Conservation (phyloP, 2,888 invertebrate species). For the Endotricha flammealis region DNA sequence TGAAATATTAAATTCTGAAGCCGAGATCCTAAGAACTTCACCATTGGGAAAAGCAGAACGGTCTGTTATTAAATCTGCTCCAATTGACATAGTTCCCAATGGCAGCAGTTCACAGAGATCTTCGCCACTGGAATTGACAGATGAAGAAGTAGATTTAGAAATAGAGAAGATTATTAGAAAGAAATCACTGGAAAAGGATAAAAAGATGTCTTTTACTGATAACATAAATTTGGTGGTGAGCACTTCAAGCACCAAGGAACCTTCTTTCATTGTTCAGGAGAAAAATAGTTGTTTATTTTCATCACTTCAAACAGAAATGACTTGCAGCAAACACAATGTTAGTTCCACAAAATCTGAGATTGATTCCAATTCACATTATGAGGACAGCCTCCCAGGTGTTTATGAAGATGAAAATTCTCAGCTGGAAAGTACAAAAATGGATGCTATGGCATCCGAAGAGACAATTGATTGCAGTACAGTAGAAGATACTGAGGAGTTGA, state of each 20-base stretch:
- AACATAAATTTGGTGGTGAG: conserved; percentile 33
- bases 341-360: conserved; percentile 33
- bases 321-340: conserved; percentile 30
- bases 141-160: conserved; percentile 83
- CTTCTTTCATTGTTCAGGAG: conserved; percentile 39
- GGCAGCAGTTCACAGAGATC: conserved; percentile 72
- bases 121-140: conserved; percentile 78
- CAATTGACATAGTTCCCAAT: conserved; percentile 81
- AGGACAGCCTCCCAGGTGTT: conserved; percentile 33
- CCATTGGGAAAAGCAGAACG: conserved; percentile 63
- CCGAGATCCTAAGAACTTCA: conserved; percentile 56
- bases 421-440: conserved; percentile 41
- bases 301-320: conserved; percentile 39
- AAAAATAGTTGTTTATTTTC: conserved; percentile 32
- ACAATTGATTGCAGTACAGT: conserved; percentile 36
- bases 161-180: conserved; percentile 81
- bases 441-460: conserved; percentile 33
- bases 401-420: conserved; percentile 32
- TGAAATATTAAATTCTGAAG: conserved; percentile 62
- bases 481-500: conserved; percentile 45
- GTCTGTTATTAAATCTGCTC: conserved; percentile 80
- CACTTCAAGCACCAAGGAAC: conserved; percentile 29
- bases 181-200: conserved; percentile 70
- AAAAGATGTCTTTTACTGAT: conserved; percentile 49
- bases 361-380: conserved; percentile 31